Evolutionary conservation across 2,888 invertebrate genomes (phyloP), one percentile per base, ranked within the genome.

Genomic region (Tromatobia lineatoria): DNA sequence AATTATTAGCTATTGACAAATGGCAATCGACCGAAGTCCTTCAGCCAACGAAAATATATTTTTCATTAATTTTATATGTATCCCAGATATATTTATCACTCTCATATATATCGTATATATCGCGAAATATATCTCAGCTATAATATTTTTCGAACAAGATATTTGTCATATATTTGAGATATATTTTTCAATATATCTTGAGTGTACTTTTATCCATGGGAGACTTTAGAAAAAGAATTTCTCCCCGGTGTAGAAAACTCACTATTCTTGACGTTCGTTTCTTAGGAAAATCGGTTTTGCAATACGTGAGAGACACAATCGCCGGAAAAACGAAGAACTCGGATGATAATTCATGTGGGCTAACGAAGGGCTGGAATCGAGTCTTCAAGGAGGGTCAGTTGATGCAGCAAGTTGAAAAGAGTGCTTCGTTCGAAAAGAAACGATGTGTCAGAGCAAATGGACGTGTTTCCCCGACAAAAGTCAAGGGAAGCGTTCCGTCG

Each of bases 351-450:
- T 74, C 18, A 20, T 3, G 59, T 54, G 76, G 67, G 11, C 64
- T 83, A 64, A 73, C 77, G 45, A 73, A 54, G 3, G 74, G 74
- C 42, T 84, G 83, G 83, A 52, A 74, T 78, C 83, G 83, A 11
- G 83, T 84, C 7, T 64, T 78, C 38, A 64, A 8, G 23, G 83
- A 84, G 38, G 83, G 80, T 42, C 74, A 52, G 69, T 45, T 52
- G 64, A 78, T 84, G 83, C 69, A 69, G 64, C 52, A 74, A 38
- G 15, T 34, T 0, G 45, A 45, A 11, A 64, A 25, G 23, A 29
- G 34, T 10, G 15, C 45, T 52, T 52, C 54, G n/a, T 38, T 34
- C 10, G 80, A 73, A 11, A 80, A 73, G 20, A 77, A 71, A 57
- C 77, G 77, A 15, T 18, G 20, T 29, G 61, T 71, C 45, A 61